Conservation (phyloP, 1,140 invertebrate genomes). For the Lutraria rhynchaena region DNA sequence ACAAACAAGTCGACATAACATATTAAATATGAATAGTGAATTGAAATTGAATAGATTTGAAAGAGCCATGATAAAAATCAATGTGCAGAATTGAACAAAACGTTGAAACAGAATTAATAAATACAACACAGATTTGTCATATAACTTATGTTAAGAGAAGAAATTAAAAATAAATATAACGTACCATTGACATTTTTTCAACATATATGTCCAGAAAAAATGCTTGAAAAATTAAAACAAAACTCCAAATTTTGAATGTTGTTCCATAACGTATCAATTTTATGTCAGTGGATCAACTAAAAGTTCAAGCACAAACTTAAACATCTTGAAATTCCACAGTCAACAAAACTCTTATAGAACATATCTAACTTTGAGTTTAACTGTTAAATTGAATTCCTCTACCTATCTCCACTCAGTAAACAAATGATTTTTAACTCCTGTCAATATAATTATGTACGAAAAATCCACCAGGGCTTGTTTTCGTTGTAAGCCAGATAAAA, state of each 20-base stretch:
- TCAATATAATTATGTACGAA: constrained; percentile 9
- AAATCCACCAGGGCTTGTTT: neutral
- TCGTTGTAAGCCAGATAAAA: constrained; percentile 1
- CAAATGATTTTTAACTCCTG: constrained; percentile 6
- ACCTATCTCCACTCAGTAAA: constrained; percentile 17
- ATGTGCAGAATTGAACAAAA: no score
- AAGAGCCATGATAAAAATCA: no score
- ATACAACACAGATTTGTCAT: no score
- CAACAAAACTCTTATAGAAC: constrained; percentile 6
- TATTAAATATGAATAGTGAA: no score
- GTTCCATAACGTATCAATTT: constrained; percentile 13
- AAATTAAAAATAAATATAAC: no score
- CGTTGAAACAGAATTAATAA: no score
- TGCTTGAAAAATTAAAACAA: neutral
- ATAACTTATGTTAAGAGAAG: no score
- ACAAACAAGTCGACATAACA: no score
- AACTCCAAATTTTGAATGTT: constrained; percentile 3
- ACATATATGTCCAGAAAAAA: no score
- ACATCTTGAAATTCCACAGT: constrained; percentile 1
- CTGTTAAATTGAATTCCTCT: neutral
- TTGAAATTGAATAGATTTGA: no score
- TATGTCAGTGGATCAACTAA: constrained; percentile 15
- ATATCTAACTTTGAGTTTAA: neutral
- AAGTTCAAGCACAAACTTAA: neutral
- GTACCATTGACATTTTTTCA: no score